Base-by-base conservation (phyloP, 2,888 invertebrate species). In the Leucoma salicis region DNA sequence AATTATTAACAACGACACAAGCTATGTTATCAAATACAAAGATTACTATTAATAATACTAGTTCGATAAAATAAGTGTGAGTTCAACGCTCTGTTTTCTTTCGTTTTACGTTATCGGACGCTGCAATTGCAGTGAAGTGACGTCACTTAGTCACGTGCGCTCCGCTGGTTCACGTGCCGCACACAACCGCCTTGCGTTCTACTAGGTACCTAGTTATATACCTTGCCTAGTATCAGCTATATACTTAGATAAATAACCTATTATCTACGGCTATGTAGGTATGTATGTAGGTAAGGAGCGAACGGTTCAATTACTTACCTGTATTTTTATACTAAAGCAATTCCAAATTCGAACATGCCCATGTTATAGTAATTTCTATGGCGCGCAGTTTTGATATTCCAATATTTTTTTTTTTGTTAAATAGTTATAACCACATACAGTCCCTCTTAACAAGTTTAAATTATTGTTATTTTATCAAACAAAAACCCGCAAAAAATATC, bases 61-160 rank as follows among this genome's bases (percentile, higher is more conserved):
- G 21, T 37, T 14, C 25, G 24, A 15, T n/a, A 38, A 15, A 27
- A 24, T 18, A 28, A 28, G 18, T 32, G 28, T 27, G 55, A 41
- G 63, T 62, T 62, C 59, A 62, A 52, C 51, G 63, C 42, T 60
- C 60, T 46, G 57, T 51, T 60, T 63, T 50, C 52, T 33, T 41
- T 60, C 46, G 38, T 31, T 45, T 42, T 35, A 25, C 31, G 32
- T 31, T 40, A 43, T 46, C 43, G 32, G 14, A 15, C 12, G 27
- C 34, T 42, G 51, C 57, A 49, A 42, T 47, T 56, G 61, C 57
- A 53, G 8, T 29, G 44, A 7, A 1, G 5, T 62, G 59, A 62
- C 63, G 63, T 64, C 56, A 56, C 8, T 4, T 3, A 33, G 11
- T 64, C 63, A 63, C 65, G 65, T 62, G 65, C 36, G 4, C 10